Evolutionary conservation across 2,113 vertebrate species (phyloP).

Genomic region (Hypomesus transpacificus): DNA sequence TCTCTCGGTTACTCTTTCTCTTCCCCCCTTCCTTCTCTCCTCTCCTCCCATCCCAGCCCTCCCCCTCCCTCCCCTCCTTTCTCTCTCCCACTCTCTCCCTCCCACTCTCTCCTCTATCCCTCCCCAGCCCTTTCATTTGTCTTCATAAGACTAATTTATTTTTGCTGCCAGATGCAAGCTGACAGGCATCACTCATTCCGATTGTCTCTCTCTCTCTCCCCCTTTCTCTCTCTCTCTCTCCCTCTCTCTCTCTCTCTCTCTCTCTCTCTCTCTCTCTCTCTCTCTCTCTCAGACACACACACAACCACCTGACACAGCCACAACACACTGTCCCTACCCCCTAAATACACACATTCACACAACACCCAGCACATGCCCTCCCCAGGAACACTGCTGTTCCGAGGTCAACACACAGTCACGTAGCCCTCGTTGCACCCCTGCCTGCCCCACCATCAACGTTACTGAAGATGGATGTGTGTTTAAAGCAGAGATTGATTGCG

Average conservation of each 20-base stretch:
- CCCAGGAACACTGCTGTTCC: constrained; percentile 64
- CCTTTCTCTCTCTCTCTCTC: constrained; percentile 29
- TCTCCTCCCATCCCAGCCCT: constrained; percentile 21
- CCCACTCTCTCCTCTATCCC: constrained; percentile 44
- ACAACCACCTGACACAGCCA: not conserved
- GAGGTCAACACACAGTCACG: constrained; percentile 87
- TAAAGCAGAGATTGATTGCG: constrained; percentile 99
- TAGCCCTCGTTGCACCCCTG: constrained; percentile 92
- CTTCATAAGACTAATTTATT: constrained; percentile 99
- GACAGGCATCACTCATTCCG: constrained; percentile 97
- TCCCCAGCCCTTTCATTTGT: constrained; percentile 86
- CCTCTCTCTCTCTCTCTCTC: constrained; percentile 45
- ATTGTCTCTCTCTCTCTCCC: constrained; percentile 72
- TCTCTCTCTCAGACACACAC: constrained; percentile 18
- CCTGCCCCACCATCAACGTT: constrained; percentile 95
- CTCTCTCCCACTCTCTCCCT: not conserved
- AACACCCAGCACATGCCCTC: constrained; percentile 9
- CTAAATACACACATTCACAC: constrained; percentile 9
- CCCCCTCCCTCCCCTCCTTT: constrained; percentile 25
- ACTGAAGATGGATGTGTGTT: constrained; percentile 98
- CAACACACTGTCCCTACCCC: too few relatives aligned
- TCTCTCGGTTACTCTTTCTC: constrained; percentile 25
- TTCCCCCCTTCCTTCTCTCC: constrained; percentile 53
- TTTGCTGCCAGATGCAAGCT: constrained; percentile 95
- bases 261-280: not conserved